These are phyloP conservation scores for Arizona elegans DNA, from an alignment of 2,113 vertebrate genomes.

Conservation along the genomic window DNA sequence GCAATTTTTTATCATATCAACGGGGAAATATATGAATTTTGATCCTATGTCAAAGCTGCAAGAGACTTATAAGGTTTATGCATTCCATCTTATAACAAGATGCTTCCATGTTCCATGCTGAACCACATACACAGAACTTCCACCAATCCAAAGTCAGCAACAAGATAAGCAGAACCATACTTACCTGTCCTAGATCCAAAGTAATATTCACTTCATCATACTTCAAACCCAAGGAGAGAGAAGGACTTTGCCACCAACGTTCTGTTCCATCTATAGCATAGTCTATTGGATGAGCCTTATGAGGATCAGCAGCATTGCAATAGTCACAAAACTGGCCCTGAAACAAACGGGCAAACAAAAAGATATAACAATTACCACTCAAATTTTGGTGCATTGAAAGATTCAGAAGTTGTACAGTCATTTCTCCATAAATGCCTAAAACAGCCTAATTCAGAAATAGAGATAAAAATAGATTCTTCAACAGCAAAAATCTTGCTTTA, in stretches of 20 bases:
- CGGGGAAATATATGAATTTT: not conserved
- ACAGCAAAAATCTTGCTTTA: not conserved
- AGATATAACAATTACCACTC: not conserved
- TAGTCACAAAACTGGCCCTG: slow-evolving; percentile 93
- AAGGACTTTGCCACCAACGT: slow-evolving; percentile 96
- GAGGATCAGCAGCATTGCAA: slow-evolving; percentile 81
- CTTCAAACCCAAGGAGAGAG: slow-evolving; percentile 81
- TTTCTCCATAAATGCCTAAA: not conserved
- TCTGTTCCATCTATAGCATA: slow-evolving; percentile 89
- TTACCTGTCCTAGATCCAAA: slow-evolving; percentile 91
- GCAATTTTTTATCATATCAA: not conserved
- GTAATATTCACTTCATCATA: slow-evolving; percentile 90
- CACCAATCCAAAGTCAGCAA: slow-evolving; percentile 1
- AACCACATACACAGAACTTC: not conserved
- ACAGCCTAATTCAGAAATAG: not conserved
- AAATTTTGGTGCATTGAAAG: not conserved
- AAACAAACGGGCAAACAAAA: not conserved
- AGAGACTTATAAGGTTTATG: not conserved
- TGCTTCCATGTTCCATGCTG: slow-evolving; percentile 2
- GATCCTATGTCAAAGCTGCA: not conserved
- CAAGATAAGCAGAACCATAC: slow-evolving; percentile 17
- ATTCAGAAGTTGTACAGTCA: not conserved
- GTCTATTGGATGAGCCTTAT: slow-evolving; percentile 79
- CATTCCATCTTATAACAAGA: slow-evolving; percentile 6
- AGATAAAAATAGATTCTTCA: not conserved